These are phyloP conservation scores for Noctua janthe DNA, from an alignment of 2,888 invertebrate genomes.

Conservation along the genomic window DNA sequence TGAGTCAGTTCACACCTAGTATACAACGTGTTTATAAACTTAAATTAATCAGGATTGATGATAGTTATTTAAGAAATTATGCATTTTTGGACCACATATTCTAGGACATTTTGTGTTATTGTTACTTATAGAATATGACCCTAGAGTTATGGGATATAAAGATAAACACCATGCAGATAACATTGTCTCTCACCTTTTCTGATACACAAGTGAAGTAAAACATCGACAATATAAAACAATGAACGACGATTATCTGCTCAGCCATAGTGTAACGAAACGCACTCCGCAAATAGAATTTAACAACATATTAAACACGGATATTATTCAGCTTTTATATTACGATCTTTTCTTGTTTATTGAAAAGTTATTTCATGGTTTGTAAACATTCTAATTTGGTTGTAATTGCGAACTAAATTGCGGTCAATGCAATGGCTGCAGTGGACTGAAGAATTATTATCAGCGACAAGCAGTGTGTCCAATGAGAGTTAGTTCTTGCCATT, in stretches of 20 bases:
- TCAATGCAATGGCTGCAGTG: no score
- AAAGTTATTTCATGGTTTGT: slow-evolving; percentile 42
- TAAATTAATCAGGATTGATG: no score
- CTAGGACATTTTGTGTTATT: no score
- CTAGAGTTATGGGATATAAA: neutral
- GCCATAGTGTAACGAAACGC: slow-evolving; percentile 19
- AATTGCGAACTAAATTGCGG: slow-evolving; percentile 21
- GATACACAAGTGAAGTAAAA: slow-evolving; percentile 34
- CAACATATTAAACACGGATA: slow-evolving; percentile 1
- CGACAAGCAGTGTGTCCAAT: no score
- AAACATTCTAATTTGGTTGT: slow-evolving; percentile 31
- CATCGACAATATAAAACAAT: slow-evolving; percentile 21
- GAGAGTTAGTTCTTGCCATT: no score
- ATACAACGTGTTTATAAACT: no score
- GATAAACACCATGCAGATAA: slow-evolving; percentile 26
- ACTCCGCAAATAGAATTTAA: neutral
- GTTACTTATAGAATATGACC: neutral
- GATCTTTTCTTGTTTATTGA: neutral
- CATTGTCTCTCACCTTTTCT: slow-evolving; percentile 53
- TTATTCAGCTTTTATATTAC: slow-evolving; percentile 11
- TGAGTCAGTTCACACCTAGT: no score
- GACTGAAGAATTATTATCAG: no score
- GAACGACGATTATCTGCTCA: slow-evolving; percentile 1
- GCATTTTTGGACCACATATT: no score
- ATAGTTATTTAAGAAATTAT: no score